A percentile compares a stretch with the other conserved stretches of the same genome.
Evolutionary conservation across 2,113 vertebrate genomes (phyloP).

Genomic region (Tiliqua scincoides): DNA sequence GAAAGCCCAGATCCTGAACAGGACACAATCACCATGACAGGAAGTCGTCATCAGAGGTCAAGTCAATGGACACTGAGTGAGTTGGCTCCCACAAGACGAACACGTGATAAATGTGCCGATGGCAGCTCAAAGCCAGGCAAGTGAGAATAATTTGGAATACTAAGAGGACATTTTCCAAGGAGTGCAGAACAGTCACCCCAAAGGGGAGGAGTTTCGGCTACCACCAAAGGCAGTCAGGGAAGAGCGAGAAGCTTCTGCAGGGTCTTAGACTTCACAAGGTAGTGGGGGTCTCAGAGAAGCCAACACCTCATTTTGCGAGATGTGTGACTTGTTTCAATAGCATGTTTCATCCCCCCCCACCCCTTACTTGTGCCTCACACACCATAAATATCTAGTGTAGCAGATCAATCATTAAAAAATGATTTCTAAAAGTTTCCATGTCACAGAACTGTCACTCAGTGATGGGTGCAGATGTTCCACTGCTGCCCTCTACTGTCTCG

Average conservation of each 20-base stretch:
- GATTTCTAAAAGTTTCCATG: neutral
- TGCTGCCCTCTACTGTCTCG: slow-evolving; percentile 69
- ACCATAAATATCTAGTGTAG: slow-evolving; percentile 2
- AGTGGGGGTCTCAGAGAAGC: neutral
- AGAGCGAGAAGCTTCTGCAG: neutral
- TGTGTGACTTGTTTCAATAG: neutral
- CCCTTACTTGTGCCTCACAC: neutral
- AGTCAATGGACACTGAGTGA: neutral
- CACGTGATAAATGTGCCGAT: too few species aligned
- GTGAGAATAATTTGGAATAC: neutral
- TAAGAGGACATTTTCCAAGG: neutral
- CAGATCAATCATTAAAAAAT: neutral
- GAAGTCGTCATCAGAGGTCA: neutral
- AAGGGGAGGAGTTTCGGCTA: neutral
- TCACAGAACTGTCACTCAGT: neutral
- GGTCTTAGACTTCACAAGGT: neutral
- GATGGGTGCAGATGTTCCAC: slow-evolving; percentile 16
- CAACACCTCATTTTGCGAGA: neutral
- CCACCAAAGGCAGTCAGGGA: neutral
- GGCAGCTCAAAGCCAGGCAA: neutral
- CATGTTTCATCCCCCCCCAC: neutral
- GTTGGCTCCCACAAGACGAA: neutral
- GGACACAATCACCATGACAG: too few species aligned
- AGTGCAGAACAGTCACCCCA: neutral
- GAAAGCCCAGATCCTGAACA: too few species aligned